These are phyloP conservation scores for Colossoma macropomum DNA, from an alignment of 2,113 vertebrate genomes.

Conservation along the genomic window DNA sequence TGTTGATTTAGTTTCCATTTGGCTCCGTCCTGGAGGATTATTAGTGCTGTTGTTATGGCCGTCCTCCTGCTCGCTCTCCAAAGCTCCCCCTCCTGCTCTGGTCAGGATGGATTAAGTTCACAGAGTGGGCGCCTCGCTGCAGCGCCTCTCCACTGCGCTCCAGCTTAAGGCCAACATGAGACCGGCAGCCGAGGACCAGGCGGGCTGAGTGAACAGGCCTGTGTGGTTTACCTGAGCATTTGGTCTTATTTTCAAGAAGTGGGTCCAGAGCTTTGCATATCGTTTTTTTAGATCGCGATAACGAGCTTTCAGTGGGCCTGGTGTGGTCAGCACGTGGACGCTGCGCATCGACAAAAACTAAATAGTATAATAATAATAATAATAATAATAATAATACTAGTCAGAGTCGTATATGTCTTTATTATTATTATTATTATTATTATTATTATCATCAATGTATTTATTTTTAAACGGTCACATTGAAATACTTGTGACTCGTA, in stretches of 20 bases:
- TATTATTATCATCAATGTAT: too few species aligned
- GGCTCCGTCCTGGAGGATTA: conserved; percentile 42
- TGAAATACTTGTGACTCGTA: too few species aligned
- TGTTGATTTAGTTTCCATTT: conserved; percentile 54
- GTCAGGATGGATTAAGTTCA: conserved; percentile 72
- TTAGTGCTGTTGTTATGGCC: conserved; percentile 62
- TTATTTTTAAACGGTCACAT: too few species aligned
- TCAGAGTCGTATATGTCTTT: background rate
- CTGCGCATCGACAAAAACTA: background rate
- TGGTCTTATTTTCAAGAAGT: conserved; percentile 18
- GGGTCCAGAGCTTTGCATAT: background rate
- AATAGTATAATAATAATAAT: background rate
- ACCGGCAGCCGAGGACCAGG: conserved; percentile 6
- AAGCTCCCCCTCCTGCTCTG: conserved; percentile 63
- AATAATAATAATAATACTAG: background rate
- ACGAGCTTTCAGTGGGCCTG: background rate
- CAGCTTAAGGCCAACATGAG: conserved; percentile 19
- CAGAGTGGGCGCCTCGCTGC: conserved; percentile 33
- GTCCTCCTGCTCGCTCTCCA: conserved; percentile 61
- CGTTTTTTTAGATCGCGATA: background rate
- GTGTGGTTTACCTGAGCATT: background rate
- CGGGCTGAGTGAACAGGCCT: conserved; percentile 7
- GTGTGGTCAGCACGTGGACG: background rate
- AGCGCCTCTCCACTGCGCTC: conserved; percentile 34
- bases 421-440: too few species aligned